Evolutionary conservation across 1,140 invertebrate species (phyloP).

Genomic region (Neodiprion lecontei): DNA sequence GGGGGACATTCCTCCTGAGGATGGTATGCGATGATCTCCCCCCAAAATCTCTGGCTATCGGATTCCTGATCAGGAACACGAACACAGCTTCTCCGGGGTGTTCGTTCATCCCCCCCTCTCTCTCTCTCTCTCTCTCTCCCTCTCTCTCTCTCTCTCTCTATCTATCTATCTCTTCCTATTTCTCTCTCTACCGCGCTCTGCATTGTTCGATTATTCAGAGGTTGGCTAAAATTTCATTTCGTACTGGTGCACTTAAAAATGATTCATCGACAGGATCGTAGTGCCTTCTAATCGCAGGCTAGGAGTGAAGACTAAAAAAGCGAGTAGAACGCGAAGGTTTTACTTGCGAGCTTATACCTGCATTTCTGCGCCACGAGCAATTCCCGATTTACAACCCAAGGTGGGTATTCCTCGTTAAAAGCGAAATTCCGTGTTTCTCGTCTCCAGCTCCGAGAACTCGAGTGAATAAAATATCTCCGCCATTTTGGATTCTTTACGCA

Average conservation of each 20-base stretch:
- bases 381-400: too few relatives aligned
- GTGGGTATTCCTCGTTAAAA: not conserved
- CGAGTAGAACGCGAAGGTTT: too few relatives aligned
- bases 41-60: conserved; percentile 41
- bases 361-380: too few relatives aligned
- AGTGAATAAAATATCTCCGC: not conserved
- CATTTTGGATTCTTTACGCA: not conserved
- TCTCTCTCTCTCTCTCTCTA: not conserved
- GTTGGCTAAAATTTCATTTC: too few relatives aligned
- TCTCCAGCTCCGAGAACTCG: not conserved
- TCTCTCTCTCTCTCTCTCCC: not conserved
- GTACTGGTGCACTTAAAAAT: too few relatives aligned
- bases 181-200: too few relatives aligned
- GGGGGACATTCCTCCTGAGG: conserved; percentile 41
- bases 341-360: too few relatives aligned
- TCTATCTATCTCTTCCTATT: too few relatives aligned
- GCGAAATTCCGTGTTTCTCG: not conserved
- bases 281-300: too few relatives aligned
- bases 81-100: conserved; percentile 1
- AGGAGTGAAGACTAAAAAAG: too few relatives aligned
- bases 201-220: too few relatives aligned
- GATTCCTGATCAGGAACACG: conserved; percentile 40
- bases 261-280: too few relatives aligned
- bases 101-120: conserved; percentile 9
- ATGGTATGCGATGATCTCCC: conserved; percentile 43